phyloP scores from a whole-genome alignment of 2,797 vertebrate genomes.

The Acanthurus tractus region DNA sequence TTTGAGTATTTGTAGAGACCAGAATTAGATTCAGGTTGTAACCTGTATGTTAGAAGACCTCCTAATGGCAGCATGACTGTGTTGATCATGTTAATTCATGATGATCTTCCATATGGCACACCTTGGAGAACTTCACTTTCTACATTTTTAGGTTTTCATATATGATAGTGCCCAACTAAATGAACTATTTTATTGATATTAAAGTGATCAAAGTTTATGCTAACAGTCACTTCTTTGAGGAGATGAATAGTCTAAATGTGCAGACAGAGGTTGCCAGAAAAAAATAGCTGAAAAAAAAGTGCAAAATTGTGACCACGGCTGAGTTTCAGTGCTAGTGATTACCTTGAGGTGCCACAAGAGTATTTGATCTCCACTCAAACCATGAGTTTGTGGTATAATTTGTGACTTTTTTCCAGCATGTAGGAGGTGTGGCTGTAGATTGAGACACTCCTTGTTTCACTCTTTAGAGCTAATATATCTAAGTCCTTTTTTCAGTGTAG shows the following conservation, averaged over 20 bases:
- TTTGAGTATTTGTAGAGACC: constrained; percentile 37
- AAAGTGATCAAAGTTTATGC: constrained; percentile 21
- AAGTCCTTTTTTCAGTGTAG: constrained; percentile 22
- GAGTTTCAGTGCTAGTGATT: constrained; percentile 26
- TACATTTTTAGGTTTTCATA: constrained; percentile 7
- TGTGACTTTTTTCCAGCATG: constrained; percentile 9
- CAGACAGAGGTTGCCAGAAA: constrained; percentile 24
- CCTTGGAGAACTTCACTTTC: constrained; percentile 6
- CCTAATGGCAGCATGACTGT: constrained; percentile 22
- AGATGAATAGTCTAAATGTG: constrained; percentile 28
- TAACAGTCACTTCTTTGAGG: constrained; percentile 23
- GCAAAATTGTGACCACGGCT: constrained; percentile 14
- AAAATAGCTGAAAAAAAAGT: constrained; percentile 1
- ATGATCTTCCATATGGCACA: constrained; percentile 1
- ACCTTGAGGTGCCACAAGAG: constrained; percentile 19
- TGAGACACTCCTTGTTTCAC: constrained; percentile 9
- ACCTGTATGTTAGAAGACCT: constrained; percentile 12
- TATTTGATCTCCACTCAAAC: constrained; percentile 8
- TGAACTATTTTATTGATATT: constrained; percentile 12
- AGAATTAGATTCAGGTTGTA: constrained; percentile 18
- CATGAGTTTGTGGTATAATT: constrained; percentile 21
- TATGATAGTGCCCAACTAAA: constrained; percentile 12
- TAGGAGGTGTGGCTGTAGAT: constrained; percentile 10
- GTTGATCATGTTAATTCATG: neutral
- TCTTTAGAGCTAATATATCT: constrained; percentile 1